A percentile compares a stretch with the other conserved stretches of the same genome.
These are phyloP conservation scores for Paramormyrops kingsleyae DNA, from an alignment of 2,113 vertebrate genomes.

Conservation along the genomic window DNA sequence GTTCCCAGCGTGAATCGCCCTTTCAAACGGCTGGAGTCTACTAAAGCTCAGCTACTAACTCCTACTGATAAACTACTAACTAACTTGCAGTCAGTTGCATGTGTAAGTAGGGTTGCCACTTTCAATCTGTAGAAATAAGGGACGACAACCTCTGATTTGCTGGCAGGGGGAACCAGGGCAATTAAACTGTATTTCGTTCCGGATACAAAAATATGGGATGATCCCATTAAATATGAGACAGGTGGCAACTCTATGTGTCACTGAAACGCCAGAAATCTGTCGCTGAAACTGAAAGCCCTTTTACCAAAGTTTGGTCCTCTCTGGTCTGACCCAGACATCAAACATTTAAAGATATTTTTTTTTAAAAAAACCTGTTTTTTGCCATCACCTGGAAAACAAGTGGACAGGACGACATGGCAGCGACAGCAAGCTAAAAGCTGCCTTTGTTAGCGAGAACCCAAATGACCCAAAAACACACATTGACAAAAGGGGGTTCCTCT, in stretches of 20 bases:
- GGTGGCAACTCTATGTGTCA: background rate
- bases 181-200: background rate
- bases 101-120: background rate
- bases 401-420: slow-evolving; percentile 18
- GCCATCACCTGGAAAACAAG: background rate
- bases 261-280: background rate
- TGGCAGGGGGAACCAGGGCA: background rate
- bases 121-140: background rate
- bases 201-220: background rate
- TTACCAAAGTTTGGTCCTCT: background rate
- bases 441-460: slow-evolving; percentile 42
- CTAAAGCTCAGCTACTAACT: background rate
- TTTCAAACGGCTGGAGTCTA: background rate
- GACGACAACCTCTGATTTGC: background rate
- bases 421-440: slow-evolving; percentile 33
- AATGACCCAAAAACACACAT: slow-evolving; percentile 15
- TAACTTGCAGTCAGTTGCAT: background rate
- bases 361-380: too few relatives aligned
- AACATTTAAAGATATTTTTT: background rate
- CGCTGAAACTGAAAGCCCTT: background rate
- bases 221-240: background rate
- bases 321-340: background rate
- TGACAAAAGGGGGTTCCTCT: background rate
- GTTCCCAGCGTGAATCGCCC: background rate
- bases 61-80: too few relatives aligned